A percentile compares a stretch with the other conserved stretches of the same genome.
Evolutionary conservation across 2,797 vertebrate genomes (phyloP).

Genomic region (Setipinna tenuifilis): DNA sequence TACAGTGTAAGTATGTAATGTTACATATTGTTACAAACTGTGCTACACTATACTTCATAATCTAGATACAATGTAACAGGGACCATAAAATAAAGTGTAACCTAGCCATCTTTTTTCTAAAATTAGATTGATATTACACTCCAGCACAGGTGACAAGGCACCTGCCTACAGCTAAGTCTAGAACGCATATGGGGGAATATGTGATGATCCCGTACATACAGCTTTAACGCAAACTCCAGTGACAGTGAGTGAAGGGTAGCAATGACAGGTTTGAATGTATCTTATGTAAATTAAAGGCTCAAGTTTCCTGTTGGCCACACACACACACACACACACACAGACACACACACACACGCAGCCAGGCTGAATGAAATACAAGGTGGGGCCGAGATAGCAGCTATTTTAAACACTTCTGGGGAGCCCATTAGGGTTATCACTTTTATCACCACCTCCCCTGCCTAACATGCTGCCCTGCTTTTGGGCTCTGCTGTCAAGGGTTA

Average conservation of each 20-base stretch:
- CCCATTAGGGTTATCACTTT: not conserved
- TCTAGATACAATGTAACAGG: no score
- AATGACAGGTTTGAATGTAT: not conserved
- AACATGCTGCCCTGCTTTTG: not conserved
- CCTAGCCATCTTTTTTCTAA: no score
- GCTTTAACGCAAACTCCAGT: not conserved
- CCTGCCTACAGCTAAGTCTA: not conserved
- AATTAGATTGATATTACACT: not conserved
- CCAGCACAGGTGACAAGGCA: not conserved
- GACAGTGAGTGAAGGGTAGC: not conserved
- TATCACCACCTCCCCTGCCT: constrained; percentile 23
- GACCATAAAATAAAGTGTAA: no score
- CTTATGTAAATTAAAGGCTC: not conserved
- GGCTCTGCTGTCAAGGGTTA: not conserved
- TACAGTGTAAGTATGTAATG: no score
- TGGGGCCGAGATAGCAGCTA: not conserved
- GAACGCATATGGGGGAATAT: not conserved
- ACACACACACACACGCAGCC: constrained; percentile 21
- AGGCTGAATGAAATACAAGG: not conserved
- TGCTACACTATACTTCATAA: no score
- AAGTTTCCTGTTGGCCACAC: not conserved
- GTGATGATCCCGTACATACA: not conserved
- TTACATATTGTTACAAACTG: no score
- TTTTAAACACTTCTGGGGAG: not conserved
- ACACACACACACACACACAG: not conserved